These are phyloP conservation scores for Leptoclinus maculatus DNA, from an alignment of 2,797 vertebrate genomes.

Conservation along the genomic window DNA sequence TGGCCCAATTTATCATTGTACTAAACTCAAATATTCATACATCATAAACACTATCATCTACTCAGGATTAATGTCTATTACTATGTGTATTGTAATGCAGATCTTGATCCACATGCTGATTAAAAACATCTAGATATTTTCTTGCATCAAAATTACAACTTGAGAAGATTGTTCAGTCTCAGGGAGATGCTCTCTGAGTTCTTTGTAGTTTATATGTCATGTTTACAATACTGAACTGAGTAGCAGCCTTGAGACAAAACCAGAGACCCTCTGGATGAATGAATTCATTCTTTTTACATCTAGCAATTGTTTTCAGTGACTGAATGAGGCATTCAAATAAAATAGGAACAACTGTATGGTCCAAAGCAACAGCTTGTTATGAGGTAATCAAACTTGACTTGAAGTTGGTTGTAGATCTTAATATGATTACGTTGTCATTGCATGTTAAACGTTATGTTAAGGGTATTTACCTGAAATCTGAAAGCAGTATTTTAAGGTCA, in stretches of 20 bases:
- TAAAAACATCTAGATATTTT: background rate
- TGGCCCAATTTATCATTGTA: background rate
- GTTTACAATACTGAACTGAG: background rate
- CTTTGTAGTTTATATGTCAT: background rate
- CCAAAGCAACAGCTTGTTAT: constrained; percentile 2
- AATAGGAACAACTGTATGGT: background rate
- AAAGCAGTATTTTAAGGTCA: constrained; percentile 2
- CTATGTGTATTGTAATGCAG: background rate
- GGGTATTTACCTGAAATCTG: background rate
- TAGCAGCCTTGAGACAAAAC: background rate
- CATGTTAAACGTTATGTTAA: background rate
- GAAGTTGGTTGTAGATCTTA: background rate
- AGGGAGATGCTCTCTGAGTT: background rate
- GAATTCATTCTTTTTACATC: constrained; percentile 1
- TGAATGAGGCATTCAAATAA: background rate
- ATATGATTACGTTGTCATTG: background rate
- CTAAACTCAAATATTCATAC: background rate
- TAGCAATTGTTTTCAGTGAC: background rate
- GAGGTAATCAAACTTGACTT: background rate
- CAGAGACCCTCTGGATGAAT: background rate
- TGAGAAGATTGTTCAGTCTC: background rate
- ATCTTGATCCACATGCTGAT: background rate
- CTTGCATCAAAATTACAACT: background rate
- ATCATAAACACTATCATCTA: too few species aligned
- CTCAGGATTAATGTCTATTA: background rate